phyloP scores from a whole-genome alignment of 2,797 vertebrate genomes.

The Pantherophis vulpinus region DNA sequence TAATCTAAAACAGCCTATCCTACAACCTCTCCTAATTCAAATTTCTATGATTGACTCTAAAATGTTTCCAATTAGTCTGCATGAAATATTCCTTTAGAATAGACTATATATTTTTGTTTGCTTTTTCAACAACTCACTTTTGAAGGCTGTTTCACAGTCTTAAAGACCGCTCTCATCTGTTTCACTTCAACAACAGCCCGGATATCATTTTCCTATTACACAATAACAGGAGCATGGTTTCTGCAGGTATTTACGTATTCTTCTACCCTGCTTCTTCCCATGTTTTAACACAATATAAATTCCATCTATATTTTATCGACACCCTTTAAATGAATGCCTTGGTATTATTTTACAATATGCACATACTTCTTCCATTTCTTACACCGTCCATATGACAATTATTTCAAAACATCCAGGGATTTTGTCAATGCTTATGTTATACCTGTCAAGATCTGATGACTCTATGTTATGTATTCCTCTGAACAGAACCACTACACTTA shows the following conservation, averaged over 20 bases:
- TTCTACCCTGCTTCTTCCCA: neutral
- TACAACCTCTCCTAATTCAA: neutral
- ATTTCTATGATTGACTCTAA: neutral
- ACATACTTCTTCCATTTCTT: conserved; percentile 57
- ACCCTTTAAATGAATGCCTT: conserved; percentile 8
- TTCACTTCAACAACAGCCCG: neutral
- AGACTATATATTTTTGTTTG: neutral
- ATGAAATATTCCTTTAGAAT: neutral
- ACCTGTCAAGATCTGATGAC: conserved; percentile 83
- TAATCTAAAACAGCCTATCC: neutral
- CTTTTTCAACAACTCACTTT: neutral
- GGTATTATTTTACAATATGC: conserved; percentile 49
- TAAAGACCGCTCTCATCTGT: neutral
- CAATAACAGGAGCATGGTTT: neutral
- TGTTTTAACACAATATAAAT: neutral
- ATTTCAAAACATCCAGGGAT: conserved; percentile 64
- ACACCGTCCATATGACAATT: conserved; percentile 63
- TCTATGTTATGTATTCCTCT: conserved; percentile 86
- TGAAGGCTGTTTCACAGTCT: neutral
- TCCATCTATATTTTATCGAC: neutral
- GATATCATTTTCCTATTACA: neutral
- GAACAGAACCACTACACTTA: conserved; percentile 89
- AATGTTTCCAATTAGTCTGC: neutral
- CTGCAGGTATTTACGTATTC: neutral
- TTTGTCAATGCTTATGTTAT: conserved; percentile 75